Conservation (phyloP, 2,113 vertebrate genomes). For the Xiphophorus maculatus region DNA sequence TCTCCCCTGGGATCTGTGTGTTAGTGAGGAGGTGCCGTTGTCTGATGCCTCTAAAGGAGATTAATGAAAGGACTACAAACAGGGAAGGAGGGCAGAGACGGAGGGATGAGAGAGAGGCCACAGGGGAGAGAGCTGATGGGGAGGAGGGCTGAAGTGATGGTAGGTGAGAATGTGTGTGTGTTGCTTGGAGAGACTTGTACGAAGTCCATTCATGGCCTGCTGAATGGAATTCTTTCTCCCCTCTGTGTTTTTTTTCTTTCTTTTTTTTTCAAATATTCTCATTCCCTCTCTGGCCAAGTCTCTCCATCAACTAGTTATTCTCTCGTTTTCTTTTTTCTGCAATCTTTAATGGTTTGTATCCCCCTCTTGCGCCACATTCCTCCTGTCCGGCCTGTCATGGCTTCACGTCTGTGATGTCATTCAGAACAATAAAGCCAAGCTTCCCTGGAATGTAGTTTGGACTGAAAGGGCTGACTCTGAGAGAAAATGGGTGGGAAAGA, state of each 20-base stretch:
- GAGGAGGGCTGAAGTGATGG: constrained; percentile 37
- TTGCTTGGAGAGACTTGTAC: constrained; percentile 54
- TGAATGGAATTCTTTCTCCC: constrained; percentile 80
- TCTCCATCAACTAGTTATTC: constrained; percentile 54
- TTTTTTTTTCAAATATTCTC: constrained; percentile 55
- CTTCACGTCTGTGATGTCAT: constrained; percentile 78
- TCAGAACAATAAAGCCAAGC: constrained; percentile 71
- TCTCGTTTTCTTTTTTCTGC: constrained; percentile 3
- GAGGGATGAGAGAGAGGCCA: constrained; percentile 62
- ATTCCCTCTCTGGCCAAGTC: constrained; percentile 48
- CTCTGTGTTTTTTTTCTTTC: constrained; percentile 29
- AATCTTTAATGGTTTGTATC: constrained; percentile 63
- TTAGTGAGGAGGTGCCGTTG: constrained; percentile 37
- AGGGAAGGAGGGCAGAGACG: constrained; percentile 54
- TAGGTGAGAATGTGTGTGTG: constrained; percentile 41
- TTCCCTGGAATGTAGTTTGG: constrained; percentile 71
- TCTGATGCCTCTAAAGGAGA: constrained; percentile 73
- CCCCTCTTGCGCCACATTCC: constrained; percentile 64
- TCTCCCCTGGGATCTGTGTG: constrained; percentile 28
- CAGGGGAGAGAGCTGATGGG: constrained; percentile 36
- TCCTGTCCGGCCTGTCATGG: constrained; percentile 71
- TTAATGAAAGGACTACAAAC: constrained; percentile 74
- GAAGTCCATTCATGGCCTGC: constrained; percentile 78
- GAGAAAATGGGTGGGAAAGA: constrained; percentile 35
- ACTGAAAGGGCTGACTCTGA: constrained; percentile 28